Evolutionary conservation across 2,888 invertebrate genomes (phyloP).

Genomic region (Globia sparganii): DNA sequence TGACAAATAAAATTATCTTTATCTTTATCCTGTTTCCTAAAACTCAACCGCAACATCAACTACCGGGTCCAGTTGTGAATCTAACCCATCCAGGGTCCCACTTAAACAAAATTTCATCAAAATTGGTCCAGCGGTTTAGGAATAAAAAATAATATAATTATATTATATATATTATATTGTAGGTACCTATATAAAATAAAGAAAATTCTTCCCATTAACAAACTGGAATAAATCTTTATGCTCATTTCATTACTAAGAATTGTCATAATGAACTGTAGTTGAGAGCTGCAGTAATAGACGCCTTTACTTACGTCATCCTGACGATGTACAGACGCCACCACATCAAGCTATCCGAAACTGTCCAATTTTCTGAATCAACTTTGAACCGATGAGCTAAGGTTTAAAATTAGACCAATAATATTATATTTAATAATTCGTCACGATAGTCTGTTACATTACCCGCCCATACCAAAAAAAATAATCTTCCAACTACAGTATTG

Average conservation of each 20-base stretch:
- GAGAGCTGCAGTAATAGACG: not conserved
- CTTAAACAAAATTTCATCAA: not conserved
- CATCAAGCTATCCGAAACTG: too few species aligned
- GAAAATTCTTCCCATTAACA: not conserved
- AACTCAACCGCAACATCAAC: not conserved
- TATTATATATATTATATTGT: too few species aligned
- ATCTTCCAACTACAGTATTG: not conserved
- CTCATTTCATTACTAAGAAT: not conserved
- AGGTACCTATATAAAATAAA: too few species aligned
- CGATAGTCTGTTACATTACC: not conserved
- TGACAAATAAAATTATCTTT: too few species aligned
- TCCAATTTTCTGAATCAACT: too few species aligned
- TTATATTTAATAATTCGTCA: not conserved
- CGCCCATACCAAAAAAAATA: not conserved
- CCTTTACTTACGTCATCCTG: not conserved
- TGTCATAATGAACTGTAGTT: not conserved
- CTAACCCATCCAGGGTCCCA: not conserved
- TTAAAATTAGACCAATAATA: constrained; percentile 12
- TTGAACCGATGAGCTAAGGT: not conserved
- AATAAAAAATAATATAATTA: too few species aligned
- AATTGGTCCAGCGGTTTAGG: not conserved
- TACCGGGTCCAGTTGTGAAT: not conserved
- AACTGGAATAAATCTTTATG: not conserved
- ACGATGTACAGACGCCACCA: too few species aligned
- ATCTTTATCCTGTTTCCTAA: not conserved